Conservation (phyloP, 2,113 vertebrate species). For the Xerus inauris region DNA sequence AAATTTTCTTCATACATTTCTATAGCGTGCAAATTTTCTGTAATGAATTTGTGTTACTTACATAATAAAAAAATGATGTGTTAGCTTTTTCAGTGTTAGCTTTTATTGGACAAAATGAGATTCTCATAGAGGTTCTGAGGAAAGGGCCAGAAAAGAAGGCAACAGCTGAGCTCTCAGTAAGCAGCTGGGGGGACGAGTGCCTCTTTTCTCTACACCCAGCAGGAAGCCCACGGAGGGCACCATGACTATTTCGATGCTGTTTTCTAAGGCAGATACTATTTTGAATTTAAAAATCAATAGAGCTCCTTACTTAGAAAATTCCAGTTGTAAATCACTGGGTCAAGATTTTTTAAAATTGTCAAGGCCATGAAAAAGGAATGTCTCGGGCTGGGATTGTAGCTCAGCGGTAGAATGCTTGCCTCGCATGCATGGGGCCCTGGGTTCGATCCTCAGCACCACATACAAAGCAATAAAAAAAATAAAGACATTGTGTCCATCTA, state of each 20-base stretch:
- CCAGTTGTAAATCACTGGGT: too few relatives aligned
- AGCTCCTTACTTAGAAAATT: not conserved
- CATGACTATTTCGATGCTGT: not conserved
- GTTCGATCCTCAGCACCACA: too few relatives aligned
- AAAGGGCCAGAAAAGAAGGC: not conserved
- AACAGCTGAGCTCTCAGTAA: not conserved
- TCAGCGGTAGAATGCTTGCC: too few relatives aligned
- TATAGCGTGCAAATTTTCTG: not conserved
- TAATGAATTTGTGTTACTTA: not conserved
- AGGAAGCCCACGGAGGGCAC: not conserved
- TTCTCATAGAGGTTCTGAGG: not conserved
- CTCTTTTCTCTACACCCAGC: not conserved
- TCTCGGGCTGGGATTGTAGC: too few relatives aligned
- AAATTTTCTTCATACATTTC: not conserved
- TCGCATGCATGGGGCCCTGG: too few relatives aligned
- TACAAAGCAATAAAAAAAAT: too few relatives aligned
- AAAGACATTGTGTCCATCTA: too few relatives aligned
- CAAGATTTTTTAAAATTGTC: too few relatives aligned
- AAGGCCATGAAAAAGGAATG: too few relatives aligned
- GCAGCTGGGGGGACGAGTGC: too few relatives aligned
- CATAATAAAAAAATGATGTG: not conserved
- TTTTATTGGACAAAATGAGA: constrained; percentile 16
- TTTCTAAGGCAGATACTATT: not conserved
- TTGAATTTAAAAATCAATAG: not conserved
- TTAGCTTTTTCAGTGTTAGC: not conserved